Evolutionary conservation across 2,113 vertebrate genomes (phyloP), one percentile per base, ranked within the genome.

Genomic region (Ctenomys sociabilis): DNA sequence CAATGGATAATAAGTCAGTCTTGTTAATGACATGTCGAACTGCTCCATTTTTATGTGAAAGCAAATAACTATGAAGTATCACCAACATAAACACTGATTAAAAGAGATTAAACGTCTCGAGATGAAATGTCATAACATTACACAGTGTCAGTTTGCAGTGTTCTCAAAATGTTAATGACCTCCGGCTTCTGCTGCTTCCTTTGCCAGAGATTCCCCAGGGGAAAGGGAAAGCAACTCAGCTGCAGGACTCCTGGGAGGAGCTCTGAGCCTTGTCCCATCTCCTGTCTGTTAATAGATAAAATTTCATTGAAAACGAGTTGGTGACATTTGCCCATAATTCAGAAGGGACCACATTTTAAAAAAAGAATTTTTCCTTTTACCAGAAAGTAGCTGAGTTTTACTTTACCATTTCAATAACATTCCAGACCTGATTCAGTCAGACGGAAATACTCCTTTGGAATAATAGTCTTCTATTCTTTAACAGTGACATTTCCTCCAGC

Each of bases 41-140:
- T 77, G 63, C 80, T 89, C 78, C 90, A 92, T 81, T 97, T 97
- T 96, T 93, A 93, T 84, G 90, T n/a, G 86, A 95, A 96, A 93
- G 95, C 93, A 96, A 96, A 91, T 94, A 95, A 87, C 92, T 86
- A 37, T 91, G 95, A 97, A 95, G 93, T 43, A 88, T 95, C 85
- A 73, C 88, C 92, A 95, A 91, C 92, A 93, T 95, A 97, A 97
- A 96, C 97, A 97, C 95, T 97, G 96, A 97, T 97, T 97, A 96
- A 95, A 97, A 94, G 90, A 97, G 96, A 97, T 97, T 82, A 97
- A 97, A 88, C 95, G 87, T 95, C 97, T 91, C 57, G 52, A 90
- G 89, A 96, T 85, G 93, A 98, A 97, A 97, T 97, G 96, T 95
- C 96, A 96, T 82, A 96, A 97, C 96, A 96, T 96, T 80, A 95